Base-by-base conservation (phyloP, 2,113 vertebrate genomes). In the Ceyx cyanopectus region DNA sequence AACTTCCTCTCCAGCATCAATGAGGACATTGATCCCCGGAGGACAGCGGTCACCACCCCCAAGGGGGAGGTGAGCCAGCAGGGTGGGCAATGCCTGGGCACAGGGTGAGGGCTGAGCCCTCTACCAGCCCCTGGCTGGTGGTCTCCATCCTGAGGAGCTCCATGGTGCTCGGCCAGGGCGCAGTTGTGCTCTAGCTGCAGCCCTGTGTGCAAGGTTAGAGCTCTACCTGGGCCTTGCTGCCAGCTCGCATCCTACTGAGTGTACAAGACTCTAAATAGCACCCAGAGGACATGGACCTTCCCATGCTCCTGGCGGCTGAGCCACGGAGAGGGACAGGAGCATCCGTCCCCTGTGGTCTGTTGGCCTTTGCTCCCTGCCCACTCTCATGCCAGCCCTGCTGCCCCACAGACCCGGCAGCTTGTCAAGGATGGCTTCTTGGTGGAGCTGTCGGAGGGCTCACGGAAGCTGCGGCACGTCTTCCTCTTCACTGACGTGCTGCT, bases 1-100 rank as follows among this genome's bases (percentile, higher is more conserved):
- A n/a, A n/a, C n/a, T n/a, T n/a, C n/a, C n/a, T n/a, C n/a, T n/a
- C 99, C 95, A 99, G 98, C 97, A 99, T 99, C 98, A 99, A 99
- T 27, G 99, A 99, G 96, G 99, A 99, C 95, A 99, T 99, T 0
- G 99, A 99, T 79, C 99, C 99, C 12, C 98, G 99, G 77, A 98
- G 99, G 92, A 99, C 99, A 5, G 99, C 99, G 0, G 99, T 99
- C 96, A 99, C 99, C 34, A 99, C 99, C 9, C 99, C 99, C 66
- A 99, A 99, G 89, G 99, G 99, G 95, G 99, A 99, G 99, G 99
- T 99, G 89, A 96, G 98, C 82, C 18, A 3, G 6, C 0, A 2
- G 81, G 75, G 37, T 9, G 54, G 60, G 65, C 50, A 80, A 20
- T 61, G 63, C 21, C 14, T 10, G 19, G 48, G 81, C 66, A 46